Evolutionary conservation across 2,888 invertebrate genomes (phyloP), one percentile per base, ranked within the genome.

Genomic region (Rhagium mordax): DNA sequence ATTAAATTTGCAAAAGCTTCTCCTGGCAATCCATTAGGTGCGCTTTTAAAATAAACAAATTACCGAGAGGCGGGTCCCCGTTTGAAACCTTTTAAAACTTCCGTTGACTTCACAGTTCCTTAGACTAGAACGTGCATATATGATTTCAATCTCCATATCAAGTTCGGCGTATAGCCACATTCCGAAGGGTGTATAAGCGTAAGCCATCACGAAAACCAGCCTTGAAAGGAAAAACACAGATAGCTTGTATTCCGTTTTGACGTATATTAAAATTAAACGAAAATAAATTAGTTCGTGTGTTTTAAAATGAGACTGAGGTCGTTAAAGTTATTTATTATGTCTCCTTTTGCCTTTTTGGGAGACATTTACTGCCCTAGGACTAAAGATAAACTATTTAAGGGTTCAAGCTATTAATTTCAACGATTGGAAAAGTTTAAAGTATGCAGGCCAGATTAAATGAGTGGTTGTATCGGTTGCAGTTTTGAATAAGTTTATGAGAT

Each of bases 361-460:
- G 70, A 62, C 47, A 24, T 49, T 55, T 64, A 49, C 18, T 41
- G 27, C 49, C 48, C 24, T 18, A 21, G 53, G 15, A 41, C 64
- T 18, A 48, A 33, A 70, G 70, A 70, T 64, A 70, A 70, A 70
- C 70, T 64, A 64, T 47, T 33, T 20, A 55, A 64, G 70, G 70
- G 70, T 70, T 55, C 41, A n/a, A 64, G 55, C 70, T 70, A 70
- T 70, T 70, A 70, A 70, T 70, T 62, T 70, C 53, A 53, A 64
- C 72, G 72, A 78, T 75, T 74, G 74, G 74, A 77, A 72, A 74
- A 78, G 71, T 72, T 71, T 69, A 72, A 72, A 78, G 61, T 74
- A 70, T 73, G 68, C 70, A 53, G 74, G 68, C 48, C 65, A 72
- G 72, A 74, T 74, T 77, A 73, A 65, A 55, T 47, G 51, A 60